Base-by-base conservation (phyloP, 2,888 invertebrate genomes). In the Eueremaeus valkanovi region DNA sequence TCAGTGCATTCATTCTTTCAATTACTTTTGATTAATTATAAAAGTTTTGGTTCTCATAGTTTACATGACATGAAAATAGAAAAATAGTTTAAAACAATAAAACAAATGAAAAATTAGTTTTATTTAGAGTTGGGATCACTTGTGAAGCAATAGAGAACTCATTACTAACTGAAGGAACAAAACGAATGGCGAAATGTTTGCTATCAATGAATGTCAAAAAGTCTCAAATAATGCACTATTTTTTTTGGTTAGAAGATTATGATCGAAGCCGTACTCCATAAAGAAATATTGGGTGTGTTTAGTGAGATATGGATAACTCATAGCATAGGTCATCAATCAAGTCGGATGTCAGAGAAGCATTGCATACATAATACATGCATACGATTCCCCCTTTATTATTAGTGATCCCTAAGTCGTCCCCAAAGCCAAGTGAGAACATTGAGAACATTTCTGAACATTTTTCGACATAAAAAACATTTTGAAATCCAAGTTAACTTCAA, bases 291-390 rank as follows among this genome's bases (percentile, higher is more conserved):
- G 73, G 73, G 73, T 73, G 73, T 73, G 73, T 73, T 73, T 73
- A 73, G 73, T 73, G 73, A 73, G 73, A 73, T 73, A 73, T 51
- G 73, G 73, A 49, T 73, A 73, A 73, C 73, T 73, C 33, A 51
- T 24, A 27, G 73, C 31, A 29, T 16, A 13, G 49, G 49, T 55
- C 51, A 73, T 73, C 73, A 45, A 73, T 73, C 73, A 73, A 73
- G 55, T 36, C 6, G 11, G 8, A 51, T 73, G 73, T 73, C 73
- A 73, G 31, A 31, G 24, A 9, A 73, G 73, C 55, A 73, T 63
- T 73, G 73, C 73, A 73, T 73, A 73, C 51, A 51, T 73, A 73
- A 73, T 73, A 73, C 33, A n/a, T n/a, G n/a, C 55, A 55, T 21
- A 49, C 11, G 2, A 8, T 73, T 51, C 55, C 73, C 29, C 31